Percentiles rank a stretch among this genome's conserved stretches.
Conservation (phyloP, 2,113 vertebrate species). For the Physeter macrocephalus region DNA sequence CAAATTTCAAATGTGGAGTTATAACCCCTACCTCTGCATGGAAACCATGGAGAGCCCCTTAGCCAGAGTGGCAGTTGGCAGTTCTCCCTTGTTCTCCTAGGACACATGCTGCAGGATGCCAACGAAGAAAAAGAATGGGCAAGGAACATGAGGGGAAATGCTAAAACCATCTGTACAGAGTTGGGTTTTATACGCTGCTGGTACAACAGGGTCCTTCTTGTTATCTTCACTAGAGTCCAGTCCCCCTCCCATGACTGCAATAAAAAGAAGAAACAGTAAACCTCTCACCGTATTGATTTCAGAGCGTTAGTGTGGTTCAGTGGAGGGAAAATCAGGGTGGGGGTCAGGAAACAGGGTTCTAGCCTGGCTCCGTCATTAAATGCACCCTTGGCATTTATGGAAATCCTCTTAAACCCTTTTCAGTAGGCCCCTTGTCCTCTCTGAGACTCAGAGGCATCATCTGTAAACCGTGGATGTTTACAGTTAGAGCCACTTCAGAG, state of each 20-base stretch:
- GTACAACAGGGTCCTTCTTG: not conserved
- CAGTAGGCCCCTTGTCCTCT: not conserved
- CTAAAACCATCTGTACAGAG: constrained; percentile 61
- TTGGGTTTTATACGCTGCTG: constrained; percentile 1
- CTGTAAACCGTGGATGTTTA: not conserved
- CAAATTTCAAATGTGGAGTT: constrained; percentile 68
- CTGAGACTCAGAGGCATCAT: not conserved
- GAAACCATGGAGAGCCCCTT: constrained; percentile 52
- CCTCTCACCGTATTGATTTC: not conserved
- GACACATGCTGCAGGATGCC: constrained; percentile 36
- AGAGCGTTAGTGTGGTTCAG: not conserved
- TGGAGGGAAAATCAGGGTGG: not conserved
- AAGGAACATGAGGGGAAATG: constrained; percentile 40
- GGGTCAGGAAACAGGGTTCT: not conserved
- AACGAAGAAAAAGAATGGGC: constrained; percentile 69
- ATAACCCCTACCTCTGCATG: constrained; percentile 57
- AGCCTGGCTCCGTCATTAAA: not conserved
- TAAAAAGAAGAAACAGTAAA: not conserved
- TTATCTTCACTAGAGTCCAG: not conserved
- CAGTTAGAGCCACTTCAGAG: not conserved
- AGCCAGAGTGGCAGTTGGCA: constrained; percentile 69
- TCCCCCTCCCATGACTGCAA: not conserved
- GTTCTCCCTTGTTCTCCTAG: constrained; percentile 34
- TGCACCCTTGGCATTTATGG: not conserved
- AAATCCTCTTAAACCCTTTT: not conserved